Percentiles rank a stretch among this genome's conserved stretches.
These are phyloP conservation scores for Acronicta aceris DNA, from an alignment of 2,888 invertebrate species.

Conservation along the genomic window DNA sequence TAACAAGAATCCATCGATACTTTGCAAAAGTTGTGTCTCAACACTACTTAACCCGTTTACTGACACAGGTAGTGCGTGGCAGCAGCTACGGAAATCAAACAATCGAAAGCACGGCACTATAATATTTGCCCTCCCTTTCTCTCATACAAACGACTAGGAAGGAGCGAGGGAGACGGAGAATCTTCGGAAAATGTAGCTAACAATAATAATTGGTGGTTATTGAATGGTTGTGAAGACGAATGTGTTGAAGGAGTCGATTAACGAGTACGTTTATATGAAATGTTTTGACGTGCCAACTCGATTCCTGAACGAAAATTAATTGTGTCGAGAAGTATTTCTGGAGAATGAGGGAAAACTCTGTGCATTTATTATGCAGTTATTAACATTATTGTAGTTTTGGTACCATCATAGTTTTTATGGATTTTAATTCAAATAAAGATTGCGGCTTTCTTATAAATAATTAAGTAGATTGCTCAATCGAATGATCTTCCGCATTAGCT, in stretches of 20 bases:
- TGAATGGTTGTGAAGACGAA: constrained; percentile 37
- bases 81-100: constrained; percentile 73
- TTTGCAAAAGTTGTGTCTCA: constrained; percentile 17
- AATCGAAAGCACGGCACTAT: constrained; percentile 62
- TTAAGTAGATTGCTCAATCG: no score
- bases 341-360: neutral
- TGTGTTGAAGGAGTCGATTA: constrained; percentile 39
- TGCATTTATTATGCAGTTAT: neutral
- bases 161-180: constrained; percentile 14
- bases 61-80: constrained; percentile 68
- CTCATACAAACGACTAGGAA: neutral
- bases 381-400: neutral
- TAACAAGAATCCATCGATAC: constrained; percentile 13
- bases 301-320: constrained; percentile 3
- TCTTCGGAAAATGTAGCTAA: constrained; percentile 41
- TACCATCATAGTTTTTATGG: neutral
- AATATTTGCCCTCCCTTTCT: constrained; percentile 32
- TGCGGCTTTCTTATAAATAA: no score
- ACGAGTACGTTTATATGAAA: neutral
- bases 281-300: neutral
- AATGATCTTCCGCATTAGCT: no score
- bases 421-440: no score
- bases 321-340: neutral
- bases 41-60: constrained; percentile 66
- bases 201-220: constrained; percentile 53